Base-by-base conservation (phyloP, 1,140 invertebrate species). In the Archegozetes longisetosus region DNA sequence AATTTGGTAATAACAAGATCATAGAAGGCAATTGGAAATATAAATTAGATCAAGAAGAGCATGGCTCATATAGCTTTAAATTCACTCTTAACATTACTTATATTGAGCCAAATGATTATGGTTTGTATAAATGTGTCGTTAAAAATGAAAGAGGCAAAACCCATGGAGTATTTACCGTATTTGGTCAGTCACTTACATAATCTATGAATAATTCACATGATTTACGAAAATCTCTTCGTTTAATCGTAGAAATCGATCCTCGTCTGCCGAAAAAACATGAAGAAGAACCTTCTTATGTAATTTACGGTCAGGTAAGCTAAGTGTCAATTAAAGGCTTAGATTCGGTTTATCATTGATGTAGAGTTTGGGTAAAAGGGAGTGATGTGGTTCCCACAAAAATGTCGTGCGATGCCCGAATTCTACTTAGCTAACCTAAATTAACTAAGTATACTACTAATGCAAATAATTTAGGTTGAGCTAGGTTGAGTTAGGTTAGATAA, bases 111-210 rank as follows among this genome's bases (percentile, higher is more conserved):
- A 23, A 76, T 40, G 87, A 93, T 80, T 69, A 76, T 60, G 78
- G 84, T 13, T 74, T 77, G 46, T 93, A 90, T 69, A 79, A 84
- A 65, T 93, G 88, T 68, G 80, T 88, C 48, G 82, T 80, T 24
- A 88, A 85, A 68, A 92, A 91, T 70, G 82, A 84, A 64, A 71
- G 86, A 3, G 83, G 81, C 67, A 78, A 79, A 3, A 84, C 84
- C 13, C 82, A 80, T 68, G 87, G 86, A n/a, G 76, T 78, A 56
- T 79, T 90, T 62, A 78, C 78, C 25, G 70, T 88, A 27, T 77
- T 79, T 70, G 82, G 86, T 88, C 73, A 75, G 76, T n/a, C 55
- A 40, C 17, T 40, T 40, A 9, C 6, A 40, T 40, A 9, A 17
- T 17, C 17, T 40, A 40, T 40, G 6, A 40, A 40, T 40, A 9